Conservation (phyloP, 2,797 vertebrate genomes). For the Anguilla pacifica region DNA sequence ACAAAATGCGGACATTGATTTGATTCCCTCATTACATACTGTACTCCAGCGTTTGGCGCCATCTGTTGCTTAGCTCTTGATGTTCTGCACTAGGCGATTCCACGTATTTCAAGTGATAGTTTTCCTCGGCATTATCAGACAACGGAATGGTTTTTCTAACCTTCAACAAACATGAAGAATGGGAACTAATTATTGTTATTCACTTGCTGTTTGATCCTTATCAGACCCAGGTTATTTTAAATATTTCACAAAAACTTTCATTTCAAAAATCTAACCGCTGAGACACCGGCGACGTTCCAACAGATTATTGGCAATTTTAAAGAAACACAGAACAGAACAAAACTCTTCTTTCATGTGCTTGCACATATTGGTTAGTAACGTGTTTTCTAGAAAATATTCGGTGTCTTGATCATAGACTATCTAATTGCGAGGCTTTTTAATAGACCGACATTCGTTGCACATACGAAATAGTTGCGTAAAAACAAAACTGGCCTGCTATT, state of each 20-base stretch:
- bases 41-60: conserved; percentile 17
- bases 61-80: conserved; percentile 13
- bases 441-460: neutral
- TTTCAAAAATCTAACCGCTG: too few species aligned
- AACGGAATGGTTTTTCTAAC: neutral
- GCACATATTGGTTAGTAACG: neutral
- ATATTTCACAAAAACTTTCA: too few species aligned
- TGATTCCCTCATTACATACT: too few species aligned
- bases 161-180: conserved; percentile 21
- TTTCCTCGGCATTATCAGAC: neutral
- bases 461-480: neutral
- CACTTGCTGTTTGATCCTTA: neutral
- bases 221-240: neutral
- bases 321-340: neutral
- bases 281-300: too few species aligned
- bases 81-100: neutral
- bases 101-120: neutral
- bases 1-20: neutral
- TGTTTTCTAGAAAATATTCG: too few species aligned
- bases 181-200: neutral
- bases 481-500: too few species aligned
- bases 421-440: too few species aligned
- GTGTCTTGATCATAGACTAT: too few species aligned
- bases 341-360: neutral
- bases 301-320: too few species aligned